Base-by-base conservation (phyloP, 2,797 vertebrate species). In the Oreonectes daqikongensis region DNA sequence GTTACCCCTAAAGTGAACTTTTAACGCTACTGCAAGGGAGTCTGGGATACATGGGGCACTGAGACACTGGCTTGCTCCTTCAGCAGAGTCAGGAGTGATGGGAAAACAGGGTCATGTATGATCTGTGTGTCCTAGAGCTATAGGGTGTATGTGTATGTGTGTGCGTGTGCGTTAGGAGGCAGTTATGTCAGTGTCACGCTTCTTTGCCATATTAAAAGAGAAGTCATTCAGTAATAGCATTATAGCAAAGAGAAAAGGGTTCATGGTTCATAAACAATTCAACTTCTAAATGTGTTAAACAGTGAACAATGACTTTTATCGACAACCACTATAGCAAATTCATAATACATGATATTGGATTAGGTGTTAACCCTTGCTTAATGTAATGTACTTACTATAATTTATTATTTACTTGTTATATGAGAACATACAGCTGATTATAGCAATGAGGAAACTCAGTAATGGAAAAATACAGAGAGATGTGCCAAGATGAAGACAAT, bases 21-120 rank as follows among this genome's bases (percentile, higher is more conserved):
- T 68, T 68, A 66, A 46, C 26, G 18, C 91, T 90, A 85, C 89
- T 80, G 65, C 59, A 78, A 84, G 84, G 89, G 83, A 89, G 83
- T 87, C 85, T 88, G 86, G 90, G 89, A 89, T 89, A 79, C 78
- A 76, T 63, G 80, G 52, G 77, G 80, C n/a, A n/a, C 81, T 77
- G 20, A 66, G 26, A 75, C 38, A 46, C 12, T 7, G 57, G 52
- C 44, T 77, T 32, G 35, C 52, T 22, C 32, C 24, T 52, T 64
- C 12, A 55, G 59, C 24, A 69, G 11, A 70, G 67, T 70, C 59
- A 70, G 18, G 44, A 64, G 64, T 55, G 46, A 70, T 63, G 68
- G 20, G 30, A 11, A 76, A 70, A 55, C 61, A 24, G 46, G 67
- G 67, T 70, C 75, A 55, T 63, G 57, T 6, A 24, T 38, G 44